Evolutionary conservation across 2,888 invertebrate genomes (phyloP), one percentile per base, ranked within the genome.

Genomic region (Eristalis tenax): DNA sequence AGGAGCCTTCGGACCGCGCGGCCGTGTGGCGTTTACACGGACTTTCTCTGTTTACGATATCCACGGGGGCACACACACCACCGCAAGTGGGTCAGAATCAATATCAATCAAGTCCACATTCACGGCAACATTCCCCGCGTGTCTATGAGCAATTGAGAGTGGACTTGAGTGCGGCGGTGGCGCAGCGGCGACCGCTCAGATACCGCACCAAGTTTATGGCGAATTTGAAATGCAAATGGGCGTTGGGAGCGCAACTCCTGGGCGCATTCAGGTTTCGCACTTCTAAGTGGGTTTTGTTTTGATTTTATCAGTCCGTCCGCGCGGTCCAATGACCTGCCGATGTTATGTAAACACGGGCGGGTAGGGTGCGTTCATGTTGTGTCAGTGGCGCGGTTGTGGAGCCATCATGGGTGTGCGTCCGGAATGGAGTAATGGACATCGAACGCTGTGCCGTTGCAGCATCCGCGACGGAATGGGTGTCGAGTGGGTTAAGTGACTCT

Each of bases 161-260:
- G 70, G 80, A 80, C 69, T 56, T 59, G 74, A 66, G 57, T 79
- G 73, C 57, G 69, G 69, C 66, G 43, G 28, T 18, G 50, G 57
- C 75, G 73, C 57, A 64, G 69, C 66, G 43, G 28, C 50, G 50
- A 2, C 50, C 80, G 38, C 13, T 0, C 38, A 38, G 38, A 38
- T 38, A 80, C 70, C 15, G 79, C 69, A 64, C 63, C 79, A 65
- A 59, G 18, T 22, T 73, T 43, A 22, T 69, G 66, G 66, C 28
- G 64, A 79, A 78, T 83, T 79, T 74, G 79, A 50, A 11, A 50
- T 83, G 79, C 59, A 83, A 79, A 83, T 79, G n/a, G 10, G 40
- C 35, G 57, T 1, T 10, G 61, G 23, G 38, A 43, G 28, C 43
- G 38, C 22, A 56, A 10, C 26, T 43, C 15, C 40, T 76, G n/a